These are phyloP conservation scores for Nyctibius bracteatus DNA, from an alignment of 2,113 vertebrate genomes.

Conservation along the genomic window DNA sequence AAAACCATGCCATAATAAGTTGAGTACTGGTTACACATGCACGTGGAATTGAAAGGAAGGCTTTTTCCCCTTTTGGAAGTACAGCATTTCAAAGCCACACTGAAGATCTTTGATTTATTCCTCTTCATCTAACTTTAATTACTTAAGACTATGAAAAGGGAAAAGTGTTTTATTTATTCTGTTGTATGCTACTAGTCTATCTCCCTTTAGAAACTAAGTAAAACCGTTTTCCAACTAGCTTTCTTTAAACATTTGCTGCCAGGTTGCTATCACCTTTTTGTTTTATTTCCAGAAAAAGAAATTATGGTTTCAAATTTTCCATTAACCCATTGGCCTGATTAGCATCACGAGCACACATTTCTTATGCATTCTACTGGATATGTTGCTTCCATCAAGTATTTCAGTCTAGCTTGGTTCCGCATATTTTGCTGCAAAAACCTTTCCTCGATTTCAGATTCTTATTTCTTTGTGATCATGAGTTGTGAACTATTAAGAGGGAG, in stretches of 20 bases:
- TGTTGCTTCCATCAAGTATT: not conserved
- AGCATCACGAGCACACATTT: accelerated
- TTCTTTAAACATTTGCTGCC: not conserved
- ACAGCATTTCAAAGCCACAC: not conserved
- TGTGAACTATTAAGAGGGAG: not conserved
- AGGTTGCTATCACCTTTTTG: not conserved
- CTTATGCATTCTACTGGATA: not conserved
- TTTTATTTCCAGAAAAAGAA: not conserved
- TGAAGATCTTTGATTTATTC: not conserved
- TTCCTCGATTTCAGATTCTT: not conserved
- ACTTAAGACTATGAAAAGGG: not conserved
- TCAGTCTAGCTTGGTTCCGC: not conserved
- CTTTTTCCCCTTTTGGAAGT: not conserved
- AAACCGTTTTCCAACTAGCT: not conserved
- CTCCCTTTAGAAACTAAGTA: not conserved
- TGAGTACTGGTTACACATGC: not conserved
- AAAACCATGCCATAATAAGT: not conserved
- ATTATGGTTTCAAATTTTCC: not conserved
- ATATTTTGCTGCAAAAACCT: not conserved
- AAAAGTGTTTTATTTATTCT: not conserved
- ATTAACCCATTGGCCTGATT: not conserved
- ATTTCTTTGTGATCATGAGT: not conserved
- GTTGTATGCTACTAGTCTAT: not conserved
- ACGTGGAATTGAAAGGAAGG: not conserved
- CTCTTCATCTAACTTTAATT: not conserved